These are phyloP conservation scores for Ficedula albicollis DNA, from an alignment of 2,797 vertebrate genomes.

Conservation along the genomic window DNA sequence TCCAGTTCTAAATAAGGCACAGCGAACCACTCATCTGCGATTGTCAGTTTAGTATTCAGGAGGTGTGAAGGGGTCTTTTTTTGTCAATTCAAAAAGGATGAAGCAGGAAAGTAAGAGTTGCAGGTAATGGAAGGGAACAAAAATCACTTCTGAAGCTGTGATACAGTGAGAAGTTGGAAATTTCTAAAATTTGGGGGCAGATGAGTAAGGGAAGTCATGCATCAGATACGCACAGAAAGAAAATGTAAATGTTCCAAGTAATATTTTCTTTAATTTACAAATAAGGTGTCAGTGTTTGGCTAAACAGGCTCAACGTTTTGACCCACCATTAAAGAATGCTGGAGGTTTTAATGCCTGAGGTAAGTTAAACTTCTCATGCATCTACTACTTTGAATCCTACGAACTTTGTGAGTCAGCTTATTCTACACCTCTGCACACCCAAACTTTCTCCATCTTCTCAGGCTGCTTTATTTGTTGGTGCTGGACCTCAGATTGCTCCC, in stretches of 20 bases:
- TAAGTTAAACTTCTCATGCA: not conserved
- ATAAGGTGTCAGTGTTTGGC: not conserved
- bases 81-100: not conserved
- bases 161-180: not conserved
- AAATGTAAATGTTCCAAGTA: not conserved
- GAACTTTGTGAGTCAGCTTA: not conserved
- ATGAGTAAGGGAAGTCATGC: not conserved
- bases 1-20: not conserved
- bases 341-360: not conserved
- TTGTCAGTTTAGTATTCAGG: not conserved
- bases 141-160: not conserved
- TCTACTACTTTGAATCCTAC: not conserved
- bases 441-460: not conserved
- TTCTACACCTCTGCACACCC: not conserved
- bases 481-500: not conserved
- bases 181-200: not conserved
- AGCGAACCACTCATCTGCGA: rapidly evolving
- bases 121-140: not conserved
- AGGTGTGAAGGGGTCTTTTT: not conserved
- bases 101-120: not conserved
- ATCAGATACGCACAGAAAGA: not conserved
- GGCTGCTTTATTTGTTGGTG: not conserved
- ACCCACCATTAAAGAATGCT: not conserved
- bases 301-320: not conserved
- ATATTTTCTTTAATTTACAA: not conserved